Conservation (phyloP, 2,888 invertebrate species). For the Resseliella maxima region DNA sequence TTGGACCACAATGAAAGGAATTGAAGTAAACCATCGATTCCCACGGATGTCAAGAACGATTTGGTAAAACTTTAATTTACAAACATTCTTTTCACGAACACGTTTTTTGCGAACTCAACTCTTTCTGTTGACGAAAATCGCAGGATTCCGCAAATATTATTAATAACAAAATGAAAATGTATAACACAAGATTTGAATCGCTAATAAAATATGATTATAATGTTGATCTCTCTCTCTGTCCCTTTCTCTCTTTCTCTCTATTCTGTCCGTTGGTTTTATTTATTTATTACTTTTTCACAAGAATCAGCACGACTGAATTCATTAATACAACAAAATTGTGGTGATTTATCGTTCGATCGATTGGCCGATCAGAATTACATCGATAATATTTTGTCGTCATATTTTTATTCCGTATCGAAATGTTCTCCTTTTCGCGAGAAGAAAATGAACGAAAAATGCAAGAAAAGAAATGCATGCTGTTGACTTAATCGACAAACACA, state of each 20-base stretch:
- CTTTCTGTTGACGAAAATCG: not conserved
- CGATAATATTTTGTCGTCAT: constrained; percentile 32
- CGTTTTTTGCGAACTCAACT: not conserved
- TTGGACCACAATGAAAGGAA: not conserved
- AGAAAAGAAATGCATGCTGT: not conserved
- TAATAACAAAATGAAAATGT: constrained; percentile 19
- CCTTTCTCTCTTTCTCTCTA: not conserved
- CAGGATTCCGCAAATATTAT: not conserved
- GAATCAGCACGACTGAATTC: not conserved
- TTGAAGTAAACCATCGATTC: not conserved
- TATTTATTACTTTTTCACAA: not conserved
- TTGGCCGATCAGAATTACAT: not conserved
- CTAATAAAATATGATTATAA: constrained; percentile 35
- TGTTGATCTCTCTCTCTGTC: not conserved
- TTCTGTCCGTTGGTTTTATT: not conserved
- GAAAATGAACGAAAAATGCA: too few species aligned
- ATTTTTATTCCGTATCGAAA: not conserved
- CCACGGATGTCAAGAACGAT: constrained; percentile 21
- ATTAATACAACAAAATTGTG: not conserved
- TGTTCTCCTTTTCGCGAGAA: not conserved
- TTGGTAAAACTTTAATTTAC: not conserved
- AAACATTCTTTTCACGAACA: not conserved
- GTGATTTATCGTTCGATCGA: constrained; percentile 41
- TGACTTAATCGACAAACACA: not conserved
- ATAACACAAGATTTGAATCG: constrained; percentile 28